phyloP scores from a whole-genome alignment of 1,140 invertebrate species.

The Procambarus clarkii region DNA sequence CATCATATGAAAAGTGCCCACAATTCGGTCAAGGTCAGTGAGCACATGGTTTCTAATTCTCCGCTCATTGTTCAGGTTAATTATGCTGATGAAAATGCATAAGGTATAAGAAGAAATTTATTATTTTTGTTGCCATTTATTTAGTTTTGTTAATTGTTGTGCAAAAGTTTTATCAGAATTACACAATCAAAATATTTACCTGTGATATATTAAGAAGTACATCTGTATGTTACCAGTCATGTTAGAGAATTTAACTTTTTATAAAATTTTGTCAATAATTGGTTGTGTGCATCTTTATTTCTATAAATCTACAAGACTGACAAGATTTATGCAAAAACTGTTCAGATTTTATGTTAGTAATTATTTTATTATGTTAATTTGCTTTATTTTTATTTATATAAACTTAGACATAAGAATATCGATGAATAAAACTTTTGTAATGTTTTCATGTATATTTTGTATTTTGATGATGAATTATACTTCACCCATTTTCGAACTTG shows the following conservation, averaged over 20 bases:
- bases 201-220: neutral
- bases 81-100: slow-evolving; percentile 29
- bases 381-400: too few species aligned
- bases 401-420: too few species aligned
- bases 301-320: too few species aligned
- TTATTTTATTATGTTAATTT: too few species aligned
- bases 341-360: too few species aligned
- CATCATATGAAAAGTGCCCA: slow-evolving; percentile 59
- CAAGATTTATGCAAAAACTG: too few species aligned
- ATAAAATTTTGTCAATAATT: neutral
- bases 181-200: neutral
- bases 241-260: neutral
- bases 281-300: neutral
- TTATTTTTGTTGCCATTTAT: neutral
- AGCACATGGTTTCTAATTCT: neutral
- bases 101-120: neutral
- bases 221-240: neutral
- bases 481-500: too few species aligned
- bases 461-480: too few species aligned
- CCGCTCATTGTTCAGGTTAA: slow-evolving; percentile 10
- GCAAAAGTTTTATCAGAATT: neutral
- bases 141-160: neutral
- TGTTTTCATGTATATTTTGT: too few species aligned
- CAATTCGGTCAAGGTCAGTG: slow-evolving; percentile 28
- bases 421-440: too few species aligned